Evolutionary conservation across 1,140 invertebrate species (phyloP).

Genomic region (Tachypleus tridentatus): DNA sequence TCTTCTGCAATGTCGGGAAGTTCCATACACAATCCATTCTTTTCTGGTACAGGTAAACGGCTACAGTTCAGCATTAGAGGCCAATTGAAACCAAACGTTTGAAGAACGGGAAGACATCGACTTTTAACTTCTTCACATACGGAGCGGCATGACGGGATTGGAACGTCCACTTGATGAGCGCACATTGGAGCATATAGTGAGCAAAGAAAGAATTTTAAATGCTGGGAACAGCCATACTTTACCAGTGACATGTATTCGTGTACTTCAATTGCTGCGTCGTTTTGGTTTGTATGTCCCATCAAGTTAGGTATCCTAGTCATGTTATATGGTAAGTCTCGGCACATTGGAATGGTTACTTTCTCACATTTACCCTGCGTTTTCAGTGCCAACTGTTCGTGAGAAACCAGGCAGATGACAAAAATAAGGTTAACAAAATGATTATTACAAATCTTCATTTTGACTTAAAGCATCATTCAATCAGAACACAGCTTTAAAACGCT

Average conservation of each 20-base stretch:
- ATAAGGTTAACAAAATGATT: no score
- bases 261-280: slow-evolving; percentile 68
- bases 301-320: slow-evolving; percentile 89
- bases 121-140: slow-evolving; percentile 74
- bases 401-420: no score
- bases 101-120: slow-evolving; percentile 70
- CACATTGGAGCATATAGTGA: slow-evolving; percentile 97
- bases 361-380: slow-evolving; percentile 48
- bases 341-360: slow-evolving; percentile 79
- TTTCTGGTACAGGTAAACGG: slow-evolving; percentile 68
- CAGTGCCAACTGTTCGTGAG: neutral
- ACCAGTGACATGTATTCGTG: slow-evolving; percentile 84
- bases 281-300: slow-evolving; percentile 66
- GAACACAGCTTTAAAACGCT: no score
- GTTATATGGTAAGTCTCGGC: slow-evolving; percentile 85
- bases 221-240: slow-evolving; percentile 80
- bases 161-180: slow-evolving; percentile 74
- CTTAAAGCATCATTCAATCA: no score
- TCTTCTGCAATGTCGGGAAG: slow-evolving; percentile 41
- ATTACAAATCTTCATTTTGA: no score
- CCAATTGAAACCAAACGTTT: slow-evolving; percentile 84
- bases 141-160: slow-evolving; percentile 82
- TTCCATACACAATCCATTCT: slow-evolving; percentile 91
- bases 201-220: slow-evolving; percentile 84
- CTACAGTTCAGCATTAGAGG: slow-evolving; percentile 76